These are phyloP conservation scores for Pachyramphus minor DNA, from an alignment of 2,113 vertebrate species.

Conservation along the genomic window DNA sequence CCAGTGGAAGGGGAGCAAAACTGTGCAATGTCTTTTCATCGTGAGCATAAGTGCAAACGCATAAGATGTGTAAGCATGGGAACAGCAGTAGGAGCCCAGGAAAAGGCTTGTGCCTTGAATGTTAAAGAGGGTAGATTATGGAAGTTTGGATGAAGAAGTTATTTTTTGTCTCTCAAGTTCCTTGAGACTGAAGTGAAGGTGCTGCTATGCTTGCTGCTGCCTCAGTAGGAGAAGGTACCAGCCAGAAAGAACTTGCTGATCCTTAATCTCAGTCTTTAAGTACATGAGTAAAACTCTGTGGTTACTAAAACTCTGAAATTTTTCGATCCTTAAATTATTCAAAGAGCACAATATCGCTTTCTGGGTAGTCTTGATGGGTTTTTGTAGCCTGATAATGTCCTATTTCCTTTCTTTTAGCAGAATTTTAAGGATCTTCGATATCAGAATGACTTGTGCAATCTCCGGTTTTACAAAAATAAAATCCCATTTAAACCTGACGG, in stretches of 20 bases:
- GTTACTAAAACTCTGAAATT: neutral
- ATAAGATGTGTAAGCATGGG: neutral
- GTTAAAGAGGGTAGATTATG: neutral
- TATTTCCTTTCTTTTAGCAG: constrained; percentile 75
- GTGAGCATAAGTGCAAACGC: neutral
- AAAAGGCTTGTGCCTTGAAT: neutral
- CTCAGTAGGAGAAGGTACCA: neutral
- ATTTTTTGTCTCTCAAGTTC: neutral
- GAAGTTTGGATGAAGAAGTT: neutral
- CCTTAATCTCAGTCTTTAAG: neutral
- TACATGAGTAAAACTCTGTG: neutral
- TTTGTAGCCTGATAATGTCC: neutral
- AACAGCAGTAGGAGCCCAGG: neutral
- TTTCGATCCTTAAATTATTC: neutral
- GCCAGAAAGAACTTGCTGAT: neutral
- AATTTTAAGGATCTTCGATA: constrained; percentile 89
- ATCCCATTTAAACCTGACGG: constrained; percentile 95
- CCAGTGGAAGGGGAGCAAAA: neutral
- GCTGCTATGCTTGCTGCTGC: neutral
- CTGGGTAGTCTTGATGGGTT: neutral
- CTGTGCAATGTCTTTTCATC: neutral
- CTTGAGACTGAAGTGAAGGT: neutral
- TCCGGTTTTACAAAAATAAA: constrained; percentile 97
- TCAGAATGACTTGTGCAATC: constrained; percentile 91
- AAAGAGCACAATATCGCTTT: neutral